Conservation (phyloP, 2,113 vertebrate species). For the Cyanistes caeruleus region DNA sequence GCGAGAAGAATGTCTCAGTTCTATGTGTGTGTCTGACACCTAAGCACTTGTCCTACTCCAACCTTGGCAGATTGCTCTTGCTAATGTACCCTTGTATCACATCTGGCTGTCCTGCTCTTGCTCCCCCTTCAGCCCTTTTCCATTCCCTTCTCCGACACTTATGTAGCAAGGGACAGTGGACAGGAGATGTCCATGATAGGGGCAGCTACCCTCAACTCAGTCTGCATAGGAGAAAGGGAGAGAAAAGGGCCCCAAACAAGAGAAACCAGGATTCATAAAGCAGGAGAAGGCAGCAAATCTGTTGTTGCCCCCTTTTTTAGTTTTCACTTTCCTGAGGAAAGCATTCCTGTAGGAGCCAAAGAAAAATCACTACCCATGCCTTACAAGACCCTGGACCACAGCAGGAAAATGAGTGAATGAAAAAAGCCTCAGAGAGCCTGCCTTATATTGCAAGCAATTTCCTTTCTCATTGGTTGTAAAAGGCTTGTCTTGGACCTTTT, state of each 20-base stretch:
- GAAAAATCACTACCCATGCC: neutral
- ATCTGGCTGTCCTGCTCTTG: neutral
- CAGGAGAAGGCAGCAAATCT: neutral
- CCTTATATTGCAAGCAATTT: neutral
- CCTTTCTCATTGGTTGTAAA: neutral
- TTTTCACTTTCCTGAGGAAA: neutral
- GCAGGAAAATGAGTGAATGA: neutral
- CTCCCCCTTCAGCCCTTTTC: neutral
- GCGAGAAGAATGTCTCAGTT: neutral
- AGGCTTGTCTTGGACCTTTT: neutral
- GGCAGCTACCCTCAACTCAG: neutral
- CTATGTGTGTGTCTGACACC: neutral
- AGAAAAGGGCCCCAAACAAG: neutral
- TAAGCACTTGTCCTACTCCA: neutral
- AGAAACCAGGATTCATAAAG: rapidly evolving
- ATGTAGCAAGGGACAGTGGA: neutral
- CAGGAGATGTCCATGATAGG: neutral
- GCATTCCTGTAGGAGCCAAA: neutral
- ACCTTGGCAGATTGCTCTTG: neutral
- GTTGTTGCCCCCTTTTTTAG: neutral
- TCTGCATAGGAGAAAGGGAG: neutral
- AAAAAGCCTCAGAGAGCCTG: neutral
- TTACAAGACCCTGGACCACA: neutral
- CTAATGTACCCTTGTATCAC: neutral
- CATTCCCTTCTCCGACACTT: neutral